Base-by-base conservation (phyloP, 2,113 vertebrate species). In the Cebidichthys violaceus region DNA sequence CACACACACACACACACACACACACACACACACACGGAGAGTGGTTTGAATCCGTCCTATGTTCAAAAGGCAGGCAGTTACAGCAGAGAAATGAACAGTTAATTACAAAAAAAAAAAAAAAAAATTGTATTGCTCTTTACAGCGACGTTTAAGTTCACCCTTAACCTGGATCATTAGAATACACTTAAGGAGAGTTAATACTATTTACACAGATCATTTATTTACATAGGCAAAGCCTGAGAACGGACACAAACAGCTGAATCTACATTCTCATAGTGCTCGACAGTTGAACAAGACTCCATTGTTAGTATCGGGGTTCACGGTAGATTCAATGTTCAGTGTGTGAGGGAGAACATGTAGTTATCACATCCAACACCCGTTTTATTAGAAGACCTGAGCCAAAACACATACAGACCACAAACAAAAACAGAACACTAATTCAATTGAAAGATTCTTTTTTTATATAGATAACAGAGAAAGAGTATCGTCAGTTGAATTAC, bases 151-250 rank as follows among this genome's bases (percentile, higher is more conserved):
- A 86, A 70, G 41, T 70, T 83, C 75, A 82, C 83, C 64, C 73
- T 76, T 76, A 82, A 77, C 81, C 87, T 84, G 74, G 67, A 84
- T 86, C 76, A 91, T 85, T 92, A 88, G 65, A 84, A 83, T 78
- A 93, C 78, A 85, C 65, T 83, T 72, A 62, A 54, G 31, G 83
- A 84, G 77, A 84, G 84, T 87, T 92, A 92, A 75, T 79, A 86
- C n/a, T 92, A 93, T 93, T 90, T 94, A 95, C 92, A 95, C 50
- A 18, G 31, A 73, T 13, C 35, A 74, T 82, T 39, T 93, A 94
- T 94, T 87, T 93, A 94, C 91, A 94, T 24, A 24, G 29, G 65
- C 81, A 78, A 83, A 83, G 86, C 76, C 83, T 82, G 82, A 91
- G 79, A 66, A 71, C 78, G 69, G 80, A 71, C 68, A 87, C 66